phyloP scores from a whole-genome alignment of 1,140 invertebrate species.

The Dryas iulia region DNA sequence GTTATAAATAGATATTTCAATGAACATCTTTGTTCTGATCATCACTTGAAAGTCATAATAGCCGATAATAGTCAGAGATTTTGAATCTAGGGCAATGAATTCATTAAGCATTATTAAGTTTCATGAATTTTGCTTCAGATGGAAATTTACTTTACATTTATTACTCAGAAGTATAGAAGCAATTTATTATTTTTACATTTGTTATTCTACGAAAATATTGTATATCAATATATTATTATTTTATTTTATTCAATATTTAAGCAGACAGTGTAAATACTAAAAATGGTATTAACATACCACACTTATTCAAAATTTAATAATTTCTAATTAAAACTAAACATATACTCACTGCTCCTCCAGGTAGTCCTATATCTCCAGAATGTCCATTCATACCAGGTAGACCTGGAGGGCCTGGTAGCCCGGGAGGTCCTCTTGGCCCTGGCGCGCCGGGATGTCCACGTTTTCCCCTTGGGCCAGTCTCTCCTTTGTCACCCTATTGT shows the following conservation, averaged over 20 bases:
- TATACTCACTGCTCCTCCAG: constrained; percentile 87
- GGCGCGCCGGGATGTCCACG: constrained; percentile 87
- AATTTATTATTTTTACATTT: not conserved
- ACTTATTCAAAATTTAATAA: no score
- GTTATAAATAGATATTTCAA: not conserved
- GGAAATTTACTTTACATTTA: not conserved
- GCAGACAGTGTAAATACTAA: no score
- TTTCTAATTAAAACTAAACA: constrained; percentile 5
- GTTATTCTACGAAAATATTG: constrained; percentile 5
- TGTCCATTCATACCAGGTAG: constrained; percentile 83
- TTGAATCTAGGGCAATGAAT: not conserved
- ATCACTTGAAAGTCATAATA: not conserved
- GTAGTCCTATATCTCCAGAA: constrained; percentile 86
- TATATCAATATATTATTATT: no score
- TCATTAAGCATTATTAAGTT: not conserved
- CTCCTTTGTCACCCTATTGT: constrained; percentile 91
- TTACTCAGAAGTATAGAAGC: not conserved
- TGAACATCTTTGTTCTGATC: not conserved
- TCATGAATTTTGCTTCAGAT: not conserved
- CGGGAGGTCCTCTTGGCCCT: constrained; percentile 85
- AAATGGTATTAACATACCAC: no score
- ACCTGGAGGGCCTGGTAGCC: constrained; percentile 84
- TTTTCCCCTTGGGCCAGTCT: constrained; percentile 87
- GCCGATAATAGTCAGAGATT: not conserved
- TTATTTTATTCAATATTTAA: no score